These are phyloP conservation scores for Montipora capricornis DNA, from an alignment of 64 coral and sea anemone species.

Conservation along the genomic window DNA sequence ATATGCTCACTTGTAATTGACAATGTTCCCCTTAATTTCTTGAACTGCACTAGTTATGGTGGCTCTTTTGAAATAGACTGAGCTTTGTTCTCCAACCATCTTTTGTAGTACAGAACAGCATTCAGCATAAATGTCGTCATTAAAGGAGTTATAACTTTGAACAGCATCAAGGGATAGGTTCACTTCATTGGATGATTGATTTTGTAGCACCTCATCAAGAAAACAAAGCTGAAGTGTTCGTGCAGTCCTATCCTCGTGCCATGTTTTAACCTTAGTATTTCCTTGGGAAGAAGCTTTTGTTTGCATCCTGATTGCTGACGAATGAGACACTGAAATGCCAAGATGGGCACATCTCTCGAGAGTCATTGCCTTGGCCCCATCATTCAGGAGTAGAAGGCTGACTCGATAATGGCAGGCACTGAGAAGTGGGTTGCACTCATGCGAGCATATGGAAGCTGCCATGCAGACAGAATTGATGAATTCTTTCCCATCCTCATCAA, in stretches of 20 bases:
- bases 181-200: constrained; percentile 9
- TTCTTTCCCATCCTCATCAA: not conserved
- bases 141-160: constrained; percentile 32
- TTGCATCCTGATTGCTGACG: constrained; percentile 46
- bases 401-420: constrained; percentile 36
- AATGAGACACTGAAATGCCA: constrained; percentile 12
- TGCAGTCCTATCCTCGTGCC: constrained; percentile 24
- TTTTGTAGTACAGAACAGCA: not conserved
- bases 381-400: constrained; percentile 50
- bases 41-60: not conserved
- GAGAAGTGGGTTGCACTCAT: constrained; percentile 25
- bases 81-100: not conserved
- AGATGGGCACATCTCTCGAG: constrained; percentile 32
- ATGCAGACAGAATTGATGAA: not conserved
- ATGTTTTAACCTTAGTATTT: not conserved
- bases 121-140: not conserved
- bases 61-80: not conserved
- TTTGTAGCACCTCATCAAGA: constrained; percentile 26
- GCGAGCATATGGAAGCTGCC: not conserved
- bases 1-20: constrained; percentile 49
- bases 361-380: constrained; percentile 48
- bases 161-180: constrained; percentile 9
- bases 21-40: constrained; percentile 52
- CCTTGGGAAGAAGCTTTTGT: not conserved
- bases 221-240: constrained; percentile 14